These are phyloP conservation scores for Actinernus sp. DNA, from an alignment of 92 coral and sea anemone species.

Conservation along the genomic window DNA sequence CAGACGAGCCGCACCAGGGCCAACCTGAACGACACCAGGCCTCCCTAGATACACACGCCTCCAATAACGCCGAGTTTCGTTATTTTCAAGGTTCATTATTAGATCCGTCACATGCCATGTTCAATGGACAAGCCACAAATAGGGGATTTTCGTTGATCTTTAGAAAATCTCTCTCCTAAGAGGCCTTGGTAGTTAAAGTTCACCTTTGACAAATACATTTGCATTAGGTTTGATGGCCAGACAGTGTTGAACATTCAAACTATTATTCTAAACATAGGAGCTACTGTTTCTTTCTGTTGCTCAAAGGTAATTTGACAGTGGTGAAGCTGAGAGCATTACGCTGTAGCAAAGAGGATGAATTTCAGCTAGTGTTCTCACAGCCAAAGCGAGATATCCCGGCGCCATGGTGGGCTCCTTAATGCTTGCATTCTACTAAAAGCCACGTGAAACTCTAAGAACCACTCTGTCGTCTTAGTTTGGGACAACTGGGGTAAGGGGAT, in stretches of 20 bases:
- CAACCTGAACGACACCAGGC: slow-evolving; percentile 73
- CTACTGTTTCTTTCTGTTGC: too few species aligned
- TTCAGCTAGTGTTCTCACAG: too few species aligned
- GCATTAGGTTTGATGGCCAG: neutral
- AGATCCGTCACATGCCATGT: neutral
- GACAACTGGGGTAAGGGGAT: slow-evolving; percentile 11
- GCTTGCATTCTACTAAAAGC: neutral
- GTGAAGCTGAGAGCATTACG: too few species aligned
- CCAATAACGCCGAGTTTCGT: slow-evolving; percentile 69
- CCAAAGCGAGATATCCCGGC: too few species aligned
- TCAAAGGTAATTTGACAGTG: too few species aligned
- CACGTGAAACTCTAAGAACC: slow-evolving; percentile 13
- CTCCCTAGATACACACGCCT: slow-evolving; percentile 51
- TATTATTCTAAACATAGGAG: too few species aligned
- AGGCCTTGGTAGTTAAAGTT: too few species aligned
- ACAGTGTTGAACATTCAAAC: too few species aligned
- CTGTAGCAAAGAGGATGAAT: too few species aligned
- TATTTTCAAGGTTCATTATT: slow-evolving; percentile 3
- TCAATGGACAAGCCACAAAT: neutral
- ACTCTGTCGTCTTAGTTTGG: slow-evolving; percentile 30
- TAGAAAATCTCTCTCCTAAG: too few species aligned
- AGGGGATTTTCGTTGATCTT: neutral
- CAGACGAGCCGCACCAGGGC: slow-evolving; percentile 30
- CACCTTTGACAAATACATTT: too few species aligned
- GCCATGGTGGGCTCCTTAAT: neutral